phyloP scores from a whole-genome alignment of 2,797 vertebrate genomes.

The Phalanger gymnotis region DNA sequence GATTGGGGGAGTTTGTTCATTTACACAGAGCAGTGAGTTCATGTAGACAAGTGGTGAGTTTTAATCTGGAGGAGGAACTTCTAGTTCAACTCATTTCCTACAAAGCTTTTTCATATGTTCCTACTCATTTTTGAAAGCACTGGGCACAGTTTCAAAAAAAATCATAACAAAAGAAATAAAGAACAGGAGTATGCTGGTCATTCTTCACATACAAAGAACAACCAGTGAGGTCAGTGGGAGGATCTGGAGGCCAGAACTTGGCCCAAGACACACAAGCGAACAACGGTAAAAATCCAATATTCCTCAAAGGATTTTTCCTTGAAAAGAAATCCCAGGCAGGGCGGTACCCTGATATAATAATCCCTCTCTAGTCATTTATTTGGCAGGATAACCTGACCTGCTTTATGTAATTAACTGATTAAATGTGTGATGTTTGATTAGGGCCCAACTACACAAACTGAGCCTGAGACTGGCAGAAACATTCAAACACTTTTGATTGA shows the following conservation, averaged over 20 bases:
- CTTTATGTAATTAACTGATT: slow-evolving; percentile 68
- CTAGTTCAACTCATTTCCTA: slow-evolving; percentile 50
- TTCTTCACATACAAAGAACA: not conserved
- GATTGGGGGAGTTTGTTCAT: not conserved
- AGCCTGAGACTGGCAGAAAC: slow-evolving; percentile 63
- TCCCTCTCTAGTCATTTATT: slow-evolving; percentile 60
- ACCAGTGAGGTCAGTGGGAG: slow-evolving; percentile 2
- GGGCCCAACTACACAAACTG: slow-evolving; percentile 49
- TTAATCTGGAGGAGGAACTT: not conserved
- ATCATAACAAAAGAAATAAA: slow-evolving; percentile 9
- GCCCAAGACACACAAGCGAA: not conserved
- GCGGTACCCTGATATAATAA: slow-evolving; percentile 22
- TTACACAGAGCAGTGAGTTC: not conserved
- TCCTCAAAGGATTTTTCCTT: slow-evolving; percentile 31
- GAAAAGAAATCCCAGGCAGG: not conserved
- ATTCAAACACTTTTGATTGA: slow-evolving; percentile 34
- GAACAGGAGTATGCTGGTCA: not conserved
- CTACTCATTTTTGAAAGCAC: slow-evolving; percentile 45
- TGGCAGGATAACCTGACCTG: slow-evolving; percentile 54
- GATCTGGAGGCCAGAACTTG: not conserved
- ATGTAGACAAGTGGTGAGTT: not conserved
- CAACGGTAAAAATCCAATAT: not conserved
- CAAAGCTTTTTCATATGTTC: slow-evolving; percentile 42
- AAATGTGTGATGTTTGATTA: slow-evolving; percentile 65
- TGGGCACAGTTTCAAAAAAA: slow-evolving; percentile 40